Conservation (phyloP, 2,888 invertebrate genomes). For the Macrosiphum euphorbiae region DNA sequence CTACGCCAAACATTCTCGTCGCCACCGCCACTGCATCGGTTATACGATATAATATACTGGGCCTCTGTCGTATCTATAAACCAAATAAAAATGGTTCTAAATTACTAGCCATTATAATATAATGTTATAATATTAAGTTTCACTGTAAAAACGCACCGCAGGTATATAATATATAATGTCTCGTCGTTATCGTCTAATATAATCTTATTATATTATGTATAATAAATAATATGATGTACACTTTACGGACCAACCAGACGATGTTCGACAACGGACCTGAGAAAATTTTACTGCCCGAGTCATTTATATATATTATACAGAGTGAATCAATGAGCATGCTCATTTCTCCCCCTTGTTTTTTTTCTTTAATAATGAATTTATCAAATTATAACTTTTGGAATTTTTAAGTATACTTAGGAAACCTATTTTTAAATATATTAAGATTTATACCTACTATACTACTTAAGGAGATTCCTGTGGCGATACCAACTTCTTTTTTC, state of each 20-base stretch:
- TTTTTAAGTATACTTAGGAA: background rate
- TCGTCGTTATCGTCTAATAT: background rate
- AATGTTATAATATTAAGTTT: conserved; percentile 3
- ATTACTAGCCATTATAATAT: background rate
- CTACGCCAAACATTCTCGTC: background rate
- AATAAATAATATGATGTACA: background rate
- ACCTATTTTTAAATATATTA: background rate
- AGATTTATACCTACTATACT: background rate
- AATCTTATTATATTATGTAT: background rate
- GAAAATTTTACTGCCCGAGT: background rate
- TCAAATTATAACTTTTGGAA: background rate
- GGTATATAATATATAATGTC: background rate
- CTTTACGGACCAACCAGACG: background rate
- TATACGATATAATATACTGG: background rate
- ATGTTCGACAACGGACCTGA: background rate
- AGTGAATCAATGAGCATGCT: background rate
- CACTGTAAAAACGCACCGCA: background rate
- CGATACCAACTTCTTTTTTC: background rate
- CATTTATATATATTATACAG: background rate
- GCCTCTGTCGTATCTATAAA: background rate
- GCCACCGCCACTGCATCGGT: background rate
- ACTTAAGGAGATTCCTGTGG: background rate
- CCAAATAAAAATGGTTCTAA: conserved; percentile 1
- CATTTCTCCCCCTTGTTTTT: background rate
- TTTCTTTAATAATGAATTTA: background rate